Base-by-base conservation (phyloP, 1,140 invertebrate species). In the Lepidostoma basale region DNA sequence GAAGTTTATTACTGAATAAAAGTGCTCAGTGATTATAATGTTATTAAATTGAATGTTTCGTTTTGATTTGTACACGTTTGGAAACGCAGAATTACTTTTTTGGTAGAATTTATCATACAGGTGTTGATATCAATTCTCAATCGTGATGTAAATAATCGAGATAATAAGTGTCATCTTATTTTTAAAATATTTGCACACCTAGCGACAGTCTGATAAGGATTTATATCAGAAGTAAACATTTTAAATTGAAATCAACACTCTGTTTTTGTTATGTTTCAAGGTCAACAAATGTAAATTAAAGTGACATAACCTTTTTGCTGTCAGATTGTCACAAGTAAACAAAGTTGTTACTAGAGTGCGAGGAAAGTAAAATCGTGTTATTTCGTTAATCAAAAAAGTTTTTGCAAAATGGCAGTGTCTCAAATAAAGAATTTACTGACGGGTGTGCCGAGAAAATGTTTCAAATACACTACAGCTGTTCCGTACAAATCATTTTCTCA, bases 401-500 rank as follows among this genome's bases (percentile, higher is more conserved):
- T 36, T n/a, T 1, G 8, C 20, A 52, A 3, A 30, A 70, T 66
- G 58, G 33, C 56, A 12, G 45, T 70, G 39, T 66, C 68, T 36
- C 68, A 64, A 16, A 30, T 70, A 26, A 69, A 36, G 23, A 63
- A 30, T 39, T 0, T 59, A 12, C 22, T 59, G 1, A 40, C 56
- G 2, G 5, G 42, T 23, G 30, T 56, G 12, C 49, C 49, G 14
- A 54, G 30, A 6, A 65, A 44, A 42, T 39, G 47, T 33, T 58
- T 54, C 36, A 30, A 47, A 22, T 59, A 45, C 18, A 22, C 30
- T 59, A 23, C 18, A 18, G 3, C 26, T 28, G 6, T 45, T n/a
- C 30, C 36, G 22, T 28, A 60, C 42, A 67, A 60, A 67, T 59
- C 54, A 47, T 60, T 67, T 60, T 67, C 65, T 6, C 54, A 67